Evolutionary conservation across 2,113 vertebrate species (phyloP).

Genomic region (Alaudala cheleensis): DNA sequence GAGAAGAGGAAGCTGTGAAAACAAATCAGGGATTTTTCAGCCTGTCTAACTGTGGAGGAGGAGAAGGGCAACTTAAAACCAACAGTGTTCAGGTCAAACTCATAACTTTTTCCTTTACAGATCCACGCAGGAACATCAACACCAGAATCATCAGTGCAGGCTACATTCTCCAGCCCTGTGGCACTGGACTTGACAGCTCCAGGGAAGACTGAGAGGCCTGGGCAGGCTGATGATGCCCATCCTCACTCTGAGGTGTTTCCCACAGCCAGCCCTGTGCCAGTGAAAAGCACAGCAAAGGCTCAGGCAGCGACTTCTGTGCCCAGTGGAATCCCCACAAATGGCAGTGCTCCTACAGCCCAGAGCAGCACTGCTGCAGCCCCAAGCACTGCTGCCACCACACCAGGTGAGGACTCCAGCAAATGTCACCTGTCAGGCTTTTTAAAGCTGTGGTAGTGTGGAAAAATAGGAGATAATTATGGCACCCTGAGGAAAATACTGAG

Average conservation of each 20-base stretch:
- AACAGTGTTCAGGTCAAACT: neutral
- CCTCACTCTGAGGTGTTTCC: neutral
- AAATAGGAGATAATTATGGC: neutral
- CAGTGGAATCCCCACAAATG: constrained; percentile 18
- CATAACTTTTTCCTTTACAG: constrained; percentile 49
- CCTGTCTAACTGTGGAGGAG: neutral
- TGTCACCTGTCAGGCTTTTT: neutral
- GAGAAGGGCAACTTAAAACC: neutral
- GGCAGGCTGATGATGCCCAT: constrained; percentile 6
- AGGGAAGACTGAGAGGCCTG: constrained; percentile 58
- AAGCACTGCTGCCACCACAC: constrained; percentile 48
- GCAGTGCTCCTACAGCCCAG: neutral
- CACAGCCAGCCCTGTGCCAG: neutral
- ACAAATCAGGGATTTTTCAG: neutral
- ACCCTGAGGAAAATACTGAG: neutral
- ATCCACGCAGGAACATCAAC: neutral
- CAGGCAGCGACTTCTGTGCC: constrained; percentile 4
- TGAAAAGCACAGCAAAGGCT: neutral
- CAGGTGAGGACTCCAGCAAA: constrained; percentile 64
- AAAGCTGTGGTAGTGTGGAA: neutral
- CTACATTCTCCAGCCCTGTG: constrained; percentile 29
- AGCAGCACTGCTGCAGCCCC: neutral
- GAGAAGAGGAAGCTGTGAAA: neutral
- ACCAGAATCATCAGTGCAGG: neutral
- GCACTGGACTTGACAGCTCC: constrained; percentile 44